Percentiles rank a stretch among this genome's conserved stretches.
These are phyloP conservation scores for Shargacucullia verbasci DNA, from an alignment of 2,888 invertebrate species.

Conservation along the genomic window DNA sequence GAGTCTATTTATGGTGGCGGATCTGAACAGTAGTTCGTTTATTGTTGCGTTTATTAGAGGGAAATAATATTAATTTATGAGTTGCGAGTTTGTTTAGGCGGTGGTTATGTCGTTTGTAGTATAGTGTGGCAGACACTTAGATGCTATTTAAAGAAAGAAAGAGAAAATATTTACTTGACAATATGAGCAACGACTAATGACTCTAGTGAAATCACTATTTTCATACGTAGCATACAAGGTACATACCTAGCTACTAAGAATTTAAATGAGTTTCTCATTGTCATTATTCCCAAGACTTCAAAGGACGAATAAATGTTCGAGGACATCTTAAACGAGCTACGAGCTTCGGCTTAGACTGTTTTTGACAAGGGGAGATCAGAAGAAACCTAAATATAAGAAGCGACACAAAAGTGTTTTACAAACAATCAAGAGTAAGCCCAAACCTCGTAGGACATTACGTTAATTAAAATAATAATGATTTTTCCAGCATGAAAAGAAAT, in stretches of 20 bases:
- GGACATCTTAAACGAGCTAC: conserved; percentile 12
- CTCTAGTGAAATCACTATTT: no score
- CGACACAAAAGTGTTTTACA: conserved; percentile 1
- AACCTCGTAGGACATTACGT: not conserved
- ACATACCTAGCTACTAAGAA: conserved; percentile 19
- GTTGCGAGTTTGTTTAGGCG: no score
- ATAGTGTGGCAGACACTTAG: no score
- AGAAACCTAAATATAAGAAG: not conserved
- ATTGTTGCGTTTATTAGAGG: conserved; percentile 12
- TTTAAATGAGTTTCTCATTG: conserved; percentile 37
- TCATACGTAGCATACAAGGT: conserved; percentile 30
- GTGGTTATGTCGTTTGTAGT: no score
- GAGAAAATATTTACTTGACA: no score
- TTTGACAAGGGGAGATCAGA: not conserved
- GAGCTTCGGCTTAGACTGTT: conserved; percentile 3
- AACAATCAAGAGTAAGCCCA: conserved; percentile 4
- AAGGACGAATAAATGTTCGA: conserved; percentile 23
- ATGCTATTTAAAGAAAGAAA: no score
- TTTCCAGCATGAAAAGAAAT: conserved; percentile 30
- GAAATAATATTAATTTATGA: conserved; percentile 26
- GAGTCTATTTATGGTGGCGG: conserved; percentile 30
- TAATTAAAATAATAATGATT: conserved; percentile 24
- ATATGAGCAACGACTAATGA: no score
- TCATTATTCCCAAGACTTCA: conserved; percentile 15
- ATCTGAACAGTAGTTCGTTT: conserved; percentile 13